Percentiles rank a stretch among this genome's conserved stretches.
Conservation (phyloP, 2,113 vertebrate species). For the Nibea albiflora region DNA sequence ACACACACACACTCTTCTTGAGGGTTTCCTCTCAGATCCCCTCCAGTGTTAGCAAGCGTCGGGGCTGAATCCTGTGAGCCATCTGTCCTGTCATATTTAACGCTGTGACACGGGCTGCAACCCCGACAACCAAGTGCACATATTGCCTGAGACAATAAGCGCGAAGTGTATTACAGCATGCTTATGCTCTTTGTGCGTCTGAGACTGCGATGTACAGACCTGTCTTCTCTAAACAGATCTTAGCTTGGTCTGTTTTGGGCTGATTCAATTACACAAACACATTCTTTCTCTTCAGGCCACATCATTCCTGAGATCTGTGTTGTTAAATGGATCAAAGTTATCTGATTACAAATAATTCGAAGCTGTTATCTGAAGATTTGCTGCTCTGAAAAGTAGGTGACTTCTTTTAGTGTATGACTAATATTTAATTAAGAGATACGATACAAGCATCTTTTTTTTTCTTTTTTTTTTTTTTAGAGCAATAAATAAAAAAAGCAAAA, state of each 20-base stretch:
- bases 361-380: not conserved
- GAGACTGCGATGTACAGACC: constrained; percentile 26
- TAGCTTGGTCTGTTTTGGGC: constrained; percentile 37
- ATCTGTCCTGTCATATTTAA: not conserved
- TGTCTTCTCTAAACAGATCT: constrained; percentile 20
- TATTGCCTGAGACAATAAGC: not conserved
- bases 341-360: constrained; percentile 39
- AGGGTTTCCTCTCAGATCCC: not conserved
- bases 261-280: constrained; percentile 44
- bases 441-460: not conserved
- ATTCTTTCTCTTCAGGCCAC: constrained; percentile 29
- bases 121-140: not conserved
- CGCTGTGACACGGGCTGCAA: not conserved
- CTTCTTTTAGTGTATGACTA: not conserved
- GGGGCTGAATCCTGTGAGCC: not conserved
- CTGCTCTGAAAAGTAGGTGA: constrained; percentile 10
- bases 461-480: too few species aligned
- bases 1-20: not conserved
- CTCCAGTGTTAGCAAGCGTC: not conserved
- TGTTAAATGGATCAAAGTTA: constrained; percentile 32
- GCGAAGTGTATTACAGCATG: not conserved
- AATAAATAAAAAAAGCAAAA: not conserved
- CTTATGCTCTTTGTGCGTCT: not conserved
- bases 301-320: constrained; percentile 36
- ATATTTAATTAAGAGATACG: constrained; percentile 8